Percentiles rank a stretch among this genome's conserved stretches.
Evolutionary conservation across 2,113 vertebrate genomes (phyloP).

Genomic region (Salminus brasiliensis): DNA sequence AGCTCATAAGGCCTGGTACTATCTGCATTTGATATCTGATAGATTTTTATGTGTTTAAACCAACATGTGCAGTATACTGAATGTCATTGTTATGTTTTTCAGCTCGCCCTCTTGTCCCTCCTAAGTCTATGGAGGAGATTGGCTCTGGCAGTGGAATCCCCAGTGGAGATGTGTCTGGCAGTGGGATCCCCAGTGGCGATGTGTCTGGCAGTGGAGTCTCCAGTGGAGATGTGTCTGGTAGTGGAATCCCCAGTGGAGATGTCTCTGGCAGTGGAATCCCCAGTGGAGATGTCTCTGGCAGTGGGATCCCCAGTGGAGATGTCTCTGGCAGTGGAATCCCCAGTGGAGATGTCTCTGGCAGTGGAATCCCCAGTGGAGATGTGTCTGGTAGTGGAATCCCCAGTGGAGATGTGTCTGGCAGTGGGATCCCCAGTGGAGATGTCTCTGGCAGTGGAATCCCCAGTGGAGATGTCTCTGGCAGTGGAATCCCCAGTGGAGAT

Average conservation of each 20-base stretch:
- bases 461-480: conserved; percentile 32
- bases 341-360: conserved; percentile 27
- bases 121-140: conserved; percentile 60
- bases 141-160: conserved; percentile 46
- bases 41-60: not conserved
- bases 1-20: conserved; percentile 53
- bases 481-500: not conserved
- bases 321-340: conserved; percentile 27
- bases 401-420: conserved; percentile 30
- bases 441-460: conserved; percentile 37
- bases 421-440: conserved; percentile 35
- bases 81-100: conserved; percentile 21
- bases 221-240: conserved; percentile 27
- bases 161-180: not conserved
- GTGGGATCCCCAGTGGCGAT: conserved; percentile 19
- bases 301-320: conserved; percentile 19
- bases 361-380: conserved; percentile 37
- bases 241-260: conserved; percentile 37
- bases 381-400: not conserved
- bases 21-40: not conserved
- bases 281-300: not conserved
- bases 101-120: conserved; percentile 73
- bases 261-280: not conserved
- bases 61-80: not conserved
- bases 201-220: conserved; percentile 25